These are phyloP conservation scores for Chelon auratus DNA, from an alignment of 2,797 vertebrate species.

Conservation along the genomic window DNA sequence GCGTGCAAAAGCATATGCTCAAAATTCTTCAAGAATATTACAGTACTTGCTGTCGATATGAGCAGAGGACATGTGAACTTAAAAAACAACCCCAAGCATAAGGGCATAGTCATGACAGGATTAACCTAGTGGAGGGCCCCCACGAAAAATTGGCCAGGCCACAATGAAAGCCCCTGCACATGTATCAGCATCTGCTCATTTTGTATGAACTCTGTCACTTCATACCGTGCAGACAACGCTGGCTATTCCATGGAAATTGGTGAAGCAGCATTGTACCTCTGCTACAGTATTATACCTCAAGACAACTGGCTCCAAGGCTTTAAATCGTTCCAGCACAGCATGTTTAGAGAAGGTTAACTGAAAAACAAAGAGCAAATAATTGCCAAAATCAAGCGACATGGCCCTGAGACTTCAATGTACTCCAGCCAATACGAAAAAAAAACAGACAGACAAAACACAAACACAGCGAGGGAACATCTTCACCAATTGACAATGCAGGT, in stretches of 20 bases:
- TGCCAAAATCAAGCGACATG: no score
- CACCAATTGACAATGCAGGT: neutral
- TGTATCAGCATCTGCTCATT: neutral
- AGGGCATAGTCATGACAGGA: neutral
- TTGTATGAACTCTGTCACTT: neutral
- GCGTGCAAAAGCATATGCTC: slow-evolving; percentile 7
- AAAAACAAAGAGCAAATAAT: no score
- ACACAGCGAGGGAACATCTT: neutral
- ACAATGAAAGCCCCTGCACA: neutral
- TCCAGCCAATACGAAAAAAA: no score
- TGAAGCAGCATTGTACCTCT: no score
- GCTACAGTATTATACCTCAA: no score
- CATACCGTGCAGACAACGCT: neutral
- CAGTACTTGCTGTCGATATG: neutral
- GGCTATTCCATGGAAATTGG: no score
- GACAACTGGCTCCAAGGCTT: no score
- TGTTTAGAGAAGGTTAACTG: no score
- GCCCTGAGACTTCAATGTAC: no score
- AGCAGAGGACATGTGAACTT: neutral
- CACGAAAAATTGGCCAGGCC: neutral
- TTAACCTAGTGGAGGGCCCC: neutral
- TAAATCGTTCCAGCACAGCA: no score
- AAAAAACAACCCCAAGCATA: neutral
- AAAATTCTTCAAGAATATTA: neutral
- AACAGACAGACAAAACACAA: neutral